These are phyloP conservation scores for Trematomus bernacchii DNA, from an alignment of 2,797 vertebrate species.

Conservation along the genomic window DNA sequence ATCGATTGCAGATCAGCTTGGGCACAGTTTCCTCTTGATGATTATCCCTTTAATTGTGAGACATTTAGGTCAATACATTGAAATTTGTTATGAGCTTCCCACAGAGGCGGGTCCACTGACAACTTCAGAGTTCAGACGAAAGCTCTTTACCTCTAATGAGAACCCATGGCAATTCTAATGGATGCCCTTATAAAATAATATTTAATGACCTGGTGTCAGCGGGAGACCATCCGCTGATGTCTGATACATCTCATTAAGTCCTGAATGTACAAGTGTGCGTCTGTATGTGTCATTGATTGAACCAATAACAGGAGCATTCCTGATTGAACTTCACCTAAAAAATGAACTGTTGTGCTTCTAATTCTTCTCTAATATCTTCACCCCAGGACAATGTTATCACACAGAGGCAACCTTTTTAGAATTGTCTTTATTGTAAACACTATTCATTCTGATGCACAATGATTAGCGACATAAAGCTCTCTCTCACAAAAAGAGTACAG, in stretches of 20 bases:
- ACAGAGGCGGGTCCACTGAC: constrained; percentile 41
- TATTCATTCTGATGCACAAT: constrained; percentile 29
- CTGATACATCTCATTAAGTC: constrained; percentile 52
- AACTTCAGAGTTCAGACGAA: constrained; percentile 42
- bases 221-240: constrained; percentile 51
- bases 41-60: constrained; percentile 27
- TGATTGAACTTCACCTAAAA: background rate
- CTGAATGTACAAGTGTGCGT: background rate
- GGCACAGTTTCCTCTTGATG: constrained; percentile 37
- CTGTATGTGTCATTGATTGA: constrained; percentile 7
- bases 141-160: constrained; percentile 63
- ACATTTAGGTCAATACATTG: constrained; percentile 46
- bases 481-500: background rate
- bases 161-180: constrained; percentile 38
- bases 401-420: constrained; percentile 28
- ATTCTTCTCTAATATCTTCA: background rate
- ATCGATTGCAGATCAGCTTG: constrained; percentile 44
- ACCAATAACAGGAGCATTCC: background rate
- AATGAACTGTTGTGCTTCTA: background rate
- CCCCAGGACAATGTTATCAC: constrained; percentile 13
- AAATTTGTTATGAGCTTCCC: constrained; percentile 55
- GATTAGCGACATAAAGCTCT: constrained; percentile 25
- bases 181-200: constrained; percentile 59
- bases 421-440: constrained; percentile 74
- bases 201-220: constrained; percentile 55